Conservation (phyloP, 2,888 invertebrate genomes). For the Harpalus rufipes region DNA sequence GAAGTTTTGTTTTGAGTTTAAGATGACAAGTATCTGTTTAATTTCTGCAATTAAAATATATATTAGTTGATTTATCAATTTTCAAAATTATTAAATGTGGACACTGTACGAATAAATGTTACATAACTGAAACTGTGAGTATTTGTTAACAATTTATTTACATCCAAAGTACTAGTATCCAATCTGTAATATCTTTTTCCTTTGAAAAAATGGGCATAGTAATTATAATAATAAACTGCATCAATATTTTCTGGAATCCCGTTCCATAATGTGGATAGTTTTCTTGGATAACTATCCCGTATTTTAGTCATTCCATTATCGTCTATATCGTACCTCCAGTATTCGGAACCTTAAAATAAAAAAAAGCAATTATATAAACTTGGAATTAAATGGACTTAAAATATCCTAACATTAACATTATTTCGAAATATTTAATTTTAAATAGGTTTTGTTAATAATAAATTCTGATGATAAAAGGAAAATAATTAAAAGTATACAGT, state of each 20-base stretch:
- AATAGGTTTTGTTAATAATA: too few relatives aligned
- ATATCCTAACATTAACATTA: too few relatives aligned
- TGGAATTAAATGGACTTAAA: too few relatives aligned
- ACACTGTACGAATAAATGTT: too few relatives aligned
- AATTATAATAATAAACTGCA: slow-evolving; percentile 52
- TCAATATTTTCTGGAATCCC: slow-evolving; percentile 48
- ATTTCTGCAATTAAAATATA: too few relatives aligned
- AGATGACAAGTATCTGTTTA: too few relatives aligned
- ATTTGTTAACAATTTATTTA: not conserved
- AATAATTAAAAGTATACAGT: too few relatives aligned
- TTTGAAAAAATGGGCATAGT: slow-evolving; percentile 41
- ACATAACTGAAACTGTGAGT: not conserved
- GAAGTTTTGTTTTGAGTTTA: too few relatives aligned
- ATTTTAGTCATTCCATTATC: slow-evolving; percentile 22
- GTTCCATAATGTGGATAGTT: slow-evolving; percentile 34
- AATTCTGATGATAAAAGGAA: too few relatives aligned
- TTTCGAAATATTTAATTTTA: too few relatives aligned
- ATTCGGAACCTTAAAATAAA: slow-evolving; percentile 14
- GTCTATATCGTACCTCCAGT: slow-evolving; percentile 45
- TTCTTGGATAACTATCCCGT: slow-evolving; percentile 17
- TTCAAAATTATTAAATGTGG: too few relatives aligned
- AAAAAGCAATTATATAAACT: not conserved
- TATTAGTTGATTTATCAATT: too few relatives aligned
- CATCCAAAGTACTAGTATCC: not conserved
- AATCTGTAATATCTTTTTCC: slow-evolving; percentile 11